A percentile compares a stretch with the other conserved stretches of the same genome.
Evolutionary conservation across 2,797 vertebrate species (phyloP).

Genomic region (Hyperoplus lanceolatus): DNA sequence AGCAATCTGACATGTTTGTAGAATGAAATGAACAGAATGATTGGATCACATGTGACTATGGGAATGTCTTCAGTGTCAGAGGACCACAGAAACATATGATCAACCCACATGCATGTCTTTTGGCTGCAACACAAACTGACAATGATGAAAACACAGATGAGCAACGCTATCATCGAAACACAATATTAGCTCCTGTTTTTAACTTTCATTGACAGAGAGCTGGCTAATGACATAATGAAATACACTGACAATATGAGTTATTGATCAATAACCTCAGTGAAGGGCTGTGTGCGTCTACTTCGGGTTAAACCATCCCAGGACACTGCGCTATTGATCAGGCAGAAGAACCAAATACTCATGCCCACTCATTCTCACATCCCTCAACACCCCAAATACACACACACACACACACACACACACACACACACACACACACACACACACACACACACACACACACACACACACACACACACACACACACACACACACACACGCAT

Average conservation of each 20-base stretch:
- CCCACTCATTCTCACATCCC: not conserved
- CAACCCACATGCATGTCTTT: not conserved
- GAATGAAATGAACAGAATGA: not conserved
- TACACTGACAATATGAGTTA: conserved; percentile 43
- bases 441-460: conserved; percentile 1
- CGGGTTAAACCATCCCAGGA: conserved; percentile 56
- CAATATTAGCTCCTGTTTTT: conserved; percentile 26
- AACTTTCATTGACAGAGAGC: conserved; percentile 18
- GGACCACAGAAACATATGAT: conserved; percentile 2
- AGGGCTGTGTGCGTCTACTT: conserved; percentile 49
- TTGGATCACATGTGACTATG: not conserved
- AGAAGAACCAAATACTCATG: not conserved
- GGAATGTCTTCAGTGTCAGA: conserved; percentile 1
- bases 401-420: not conserved
- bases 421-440: not conserved
- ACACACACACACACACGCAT: not conserved
- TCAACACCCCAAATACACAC: not conserved
- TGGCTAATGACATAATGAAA: conserved; percentile 45
- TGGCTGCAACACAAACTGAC: not conserved
- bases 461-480: conserved; percentile 14
- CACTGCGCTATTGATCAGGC: conserved; percentile 44
- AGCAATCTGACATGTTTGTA: not conserved
- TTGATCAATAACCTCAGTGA: conserved; percentile 58
- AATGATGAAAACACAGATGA: conserved; percentile 15
- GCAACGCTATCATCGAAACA: conserved; percentile 2